Base-by-base conservation (phyloP, 2,797 vertebrate species). In the Oreochromis mossambicus region DNA sequence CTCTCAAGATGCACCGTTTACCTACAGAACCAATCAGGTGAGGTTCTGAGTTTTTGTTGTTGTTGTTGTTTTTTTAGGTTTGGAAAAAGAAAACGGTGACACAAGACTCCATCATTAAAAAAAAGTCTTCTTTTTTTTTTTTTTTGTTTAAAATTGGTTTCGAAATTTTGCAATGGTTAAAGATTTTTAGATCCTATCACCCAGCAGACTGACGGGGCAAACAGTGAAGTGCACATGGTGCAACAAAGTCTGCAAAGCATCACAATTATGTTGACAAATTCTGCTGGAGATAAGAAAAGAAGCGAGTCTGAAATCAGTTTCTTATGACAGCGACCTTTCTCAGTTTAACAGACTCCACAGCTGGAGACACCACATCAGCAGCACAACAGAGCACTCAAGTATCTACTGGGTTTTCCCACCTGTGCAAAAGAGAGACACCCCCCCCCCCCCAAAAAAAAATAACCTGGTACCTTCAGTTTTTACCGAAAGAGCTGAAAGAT, bases 1-100 rank as follows among this genome's bases (percentile, higher is more conserved):
- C 5, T 96, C 95, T 48, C 94, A 95, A 5, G 96, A 97, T 36
- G 94, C 94, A 6, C 15, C 66, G 0, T 98, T 98, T 87, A 92
- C 88, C 78, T 98, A 97, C 92, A 87, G 89, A 82, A 38, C 77
- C 79, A 97, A 97, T 83, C 94, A 97, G 97, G 97, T 97, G 90
- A 77, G 1, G 1, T 24, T 36, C 14, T 21, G 26, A 15, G 48
- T 70, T 24, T 6, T 54, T 54, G 13, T 54, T 54, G 14, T 29
- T 41, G 21, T 56, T 24, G 9, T 50, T 8, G n/a, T 24, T 1
- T 15, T 12, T 54, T 36, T 34, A 32, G 15, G 55, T 32, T 17
- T 26, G n/a, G 75, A 8, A 77, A 77, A 77, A 38, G 8, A 15
- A 24, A 68, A 15, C 0, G 0, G 21, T 46, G 21, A 46, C 21